Evolutionary conservation across 2,888 invertebrate species (phyloP).

Genomic region (Limenitis camilla): DNA sequence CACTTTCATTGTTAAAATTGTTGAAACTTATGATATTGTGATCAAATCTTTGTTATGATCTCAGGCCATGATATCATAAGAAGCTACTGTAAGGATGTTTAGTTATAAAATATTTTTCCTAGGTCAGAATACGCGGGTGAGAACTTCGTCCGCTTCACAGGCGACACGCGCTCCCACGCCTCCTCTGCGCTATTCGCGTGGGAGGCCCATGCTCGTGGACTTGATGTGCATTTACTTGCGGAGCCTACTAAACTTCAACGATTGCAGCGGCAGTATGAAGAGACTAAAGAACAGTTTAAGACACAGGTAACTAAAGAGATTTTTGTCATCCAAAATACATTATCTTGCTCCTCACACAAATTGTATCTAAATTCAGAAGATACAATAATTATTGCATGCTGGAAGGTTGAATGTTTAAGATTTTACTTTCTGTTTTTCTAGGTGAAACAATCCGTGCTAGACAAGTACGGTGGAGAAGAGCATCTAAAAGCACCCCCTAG

Average conservation of each 20-base stretch:
- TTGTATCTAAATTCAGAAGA: no score
- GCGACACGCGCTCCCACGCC: constrained; percentile 94
- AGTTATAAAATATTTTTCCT: background rate
- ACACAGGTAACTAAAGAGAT: constrained; percentile 69
- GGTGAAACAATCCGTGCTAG: constrained; percentile 88
- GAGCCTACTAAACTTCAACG: constrained; percentile 98
- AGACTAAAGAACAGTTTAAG: constrained; percentile 93
- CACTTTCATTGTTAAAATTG: no score
- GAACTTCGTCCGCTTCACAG: constrained; percentile 95
- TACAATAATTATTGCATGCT: no score
- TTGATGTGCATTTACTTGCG: constrained; percentile 95
- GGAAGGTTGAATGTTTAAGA: no score
- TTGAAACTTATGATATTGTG: no score
- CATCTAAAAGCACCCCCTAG: constrained; percentile 91
- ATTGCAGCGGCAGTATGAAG: constrained; percentile 90
- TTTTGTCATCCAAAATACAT: no score
- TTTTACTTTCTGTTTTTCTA: constrained; percentile 38
- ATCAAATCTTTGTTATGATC: no score
- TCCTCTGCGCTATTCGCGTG: constrained; percentile 96
- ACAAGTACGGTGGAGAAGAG: constrained; percentile 96
- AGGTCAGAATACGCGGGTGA: constrained; percentile 91
- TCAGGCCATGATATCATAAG: no score
- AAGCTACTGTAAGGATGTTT: background rate
- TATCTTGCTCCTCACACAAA: no score
- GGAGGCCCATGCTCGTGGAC: constrained; percentile 95